Evolutionary conservation across 2,888 invertebrate species (phyloP).

Genomic region (Pherbina coryleti): DNA sequence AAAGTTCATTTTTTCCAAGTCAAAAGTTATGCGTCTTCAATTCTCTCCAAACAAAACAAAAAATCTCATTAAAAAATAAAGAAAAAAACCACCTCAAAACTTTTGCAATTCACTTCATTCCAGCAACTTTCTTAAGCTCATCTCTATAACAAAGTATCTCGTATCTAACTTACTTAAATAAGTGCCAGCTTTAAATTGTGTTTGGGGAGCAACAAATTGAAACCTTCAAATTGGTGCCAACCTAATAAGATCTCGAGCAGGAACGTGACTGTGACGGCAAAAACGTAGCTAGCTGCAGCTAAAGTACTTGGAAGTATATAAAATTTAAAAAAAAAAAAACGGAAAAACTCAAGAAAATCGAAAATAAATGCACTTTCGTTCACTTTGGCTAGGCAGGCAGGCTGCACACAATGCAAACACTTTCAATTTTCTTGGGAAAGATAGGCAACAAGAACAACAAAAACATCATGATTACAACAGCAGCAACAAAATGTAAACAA

Average conservation of each 20-base stretch:
- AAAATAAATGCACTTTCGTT: constrained; percentile 23
- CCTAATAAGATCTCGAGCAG: background rate
- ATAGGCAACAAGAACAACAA: background rate
- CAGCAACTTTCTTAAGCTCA: too few species aligned
- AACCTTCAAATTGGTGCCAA: background rate
- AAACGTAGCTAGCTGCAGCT: background rate
- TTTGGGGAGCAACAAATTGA: background rate
- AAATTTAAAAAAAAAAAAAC: too few species aligned
- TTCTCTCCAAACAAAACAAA: too few species aligned
- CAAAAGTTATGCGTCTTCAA: too few species aligned
- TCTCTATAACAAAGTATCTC: too few species aligned
- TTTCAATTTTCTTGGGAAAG: constrained; percentile 3
- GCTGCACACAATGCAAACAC: constrained; percentile 24
- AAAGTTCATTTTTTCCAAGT: too few species aligned
- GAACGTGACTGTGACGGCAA: constrained; percentile 7
- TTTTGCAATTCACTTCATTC: too few species aligned
- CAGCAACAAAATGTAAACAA: background rate
- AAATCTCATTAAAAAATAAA: too few species aligned
- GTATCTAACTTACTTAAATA: too few species aligned
- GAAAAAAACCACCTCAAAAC: too few species aligned
- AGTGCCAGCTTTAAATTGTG: too few species aligned
- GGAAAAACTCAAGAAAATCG: background rate
- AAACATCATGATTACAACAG: background rate
- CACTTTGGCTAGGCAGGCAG: background rate
- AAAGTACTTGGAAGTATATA: too few species aligned